phyloP scores from a whole-genome alignment of 2,113 vertebrate species.

The Gnathonemus echidnorhynchus region DNA sequence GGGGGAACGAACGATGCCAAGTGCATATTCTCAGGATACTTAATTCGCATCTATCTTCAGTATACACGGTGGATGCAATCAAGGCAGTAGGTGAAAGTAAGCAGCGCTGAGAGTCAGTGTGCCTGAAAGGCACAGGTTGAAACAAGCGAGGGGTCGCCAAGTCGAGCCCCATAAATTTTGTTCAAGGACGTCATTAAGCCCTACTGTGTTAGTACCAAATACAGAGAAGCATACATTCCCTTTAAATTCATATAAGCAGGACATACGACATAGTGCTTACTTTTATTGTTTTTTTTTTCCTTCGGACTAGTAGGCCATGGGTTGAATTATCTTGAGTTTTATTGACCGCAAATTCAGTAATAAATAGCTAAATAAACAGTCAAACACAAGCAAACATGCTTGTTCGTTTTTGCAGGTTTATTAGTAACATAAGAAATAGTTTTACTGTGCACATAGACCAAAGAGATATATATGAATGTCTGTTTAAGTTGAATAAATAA shows the following conservation, averaged over 20 bases:
- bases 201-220: not conserved
- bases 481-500: not conserved
- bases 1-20: constrained; percentile 31
- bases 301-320: not conserved
- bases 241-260: not conserved
- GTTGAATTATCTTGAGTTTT: not conserved
- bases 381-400: not conserved
- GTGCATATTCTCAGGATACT: constrained; percentile 28
- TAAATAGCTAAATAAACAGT: not conserved
- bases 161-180: not conserved
- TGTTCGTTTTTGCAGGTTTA: constrained; percentile 9
- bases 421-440: constrained; percentile 13
- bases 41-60: constrained; percentile 19
- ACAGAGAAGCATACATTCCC: not conserved
- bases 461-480: not conserved
- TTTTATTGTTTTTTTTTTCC: not conserved
- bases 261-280: not conserved
- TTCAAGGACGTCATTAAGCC: not conserved
- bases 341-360: not conserved
- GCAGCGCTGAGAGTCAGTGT: not conserved
- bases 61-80: constrained; percentile 14
- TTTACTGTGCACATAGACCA: constrained; percentile 3
- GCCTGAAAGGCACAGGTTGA: constrained; percentile 11
- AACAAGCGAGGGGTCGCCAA: not conserved
- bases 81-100: constrained; percentile 17